A percentile compares a stretch with the other conserved stretches of the same genome.
Conservation (phyloP, 1,140 invertebrate species). For the Sinonovacula constricta region DNA sequence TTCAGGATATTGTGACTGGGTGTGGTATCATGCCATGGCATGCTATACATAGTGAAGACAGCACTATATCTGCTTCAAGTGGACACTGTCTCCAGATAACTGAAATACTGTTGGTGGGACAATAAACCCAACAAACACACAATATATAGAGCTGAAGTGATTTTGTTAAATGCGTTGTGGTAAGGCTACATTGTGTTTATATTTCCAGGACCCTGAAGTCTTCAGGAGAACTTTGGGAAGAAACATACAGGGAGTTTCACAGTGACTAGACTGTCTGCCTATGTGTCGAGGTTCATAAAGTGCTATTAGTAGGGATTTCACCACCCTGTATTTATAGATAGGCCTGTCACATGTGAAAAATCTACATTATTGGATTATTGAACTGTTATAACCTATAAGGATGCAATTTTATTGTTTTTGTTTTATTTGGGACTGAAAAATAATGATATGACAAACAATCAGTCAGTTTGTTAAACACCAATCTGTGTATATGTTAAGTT, state of each 20-base stretch:
- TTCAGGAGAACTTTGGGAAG: slow-evolving; percentile 77
- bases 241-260: slow-evolving; percentile 65
- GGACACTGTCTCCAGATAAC: neutral
- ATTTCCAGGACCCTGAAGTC: slow-evolving; percentile 73
- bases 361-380: too few species aligned
- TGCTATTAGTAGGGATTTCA: too few species aligned
- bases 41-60: neutral
- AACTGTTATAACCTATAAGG: too few species aligned
- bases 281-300: too few species aligned
- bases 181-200: slow-evolving; percentile 10
- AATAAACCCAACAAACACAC: neutral
- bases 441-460: too few species aligned
- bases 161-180: neutral
- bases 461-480: too few species aligned
- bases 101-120: neutral
- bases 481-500: too few species aligned
- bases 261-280: slow-evolving; percentile 15
- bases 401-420: too few species aligned
- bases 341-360: too few species aligned
- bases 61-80: neutral
- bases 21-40: neutral
- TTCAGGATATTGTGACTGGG: too few species aligned
- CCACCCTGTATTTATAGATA: too few species aligned
- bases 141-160: neutral
- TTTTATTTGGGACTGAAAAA: too few species aligned